Base-by-base conservation (phyloP, 2,797 vertebrate genomes). In the Malacoraja senta region DNA sequence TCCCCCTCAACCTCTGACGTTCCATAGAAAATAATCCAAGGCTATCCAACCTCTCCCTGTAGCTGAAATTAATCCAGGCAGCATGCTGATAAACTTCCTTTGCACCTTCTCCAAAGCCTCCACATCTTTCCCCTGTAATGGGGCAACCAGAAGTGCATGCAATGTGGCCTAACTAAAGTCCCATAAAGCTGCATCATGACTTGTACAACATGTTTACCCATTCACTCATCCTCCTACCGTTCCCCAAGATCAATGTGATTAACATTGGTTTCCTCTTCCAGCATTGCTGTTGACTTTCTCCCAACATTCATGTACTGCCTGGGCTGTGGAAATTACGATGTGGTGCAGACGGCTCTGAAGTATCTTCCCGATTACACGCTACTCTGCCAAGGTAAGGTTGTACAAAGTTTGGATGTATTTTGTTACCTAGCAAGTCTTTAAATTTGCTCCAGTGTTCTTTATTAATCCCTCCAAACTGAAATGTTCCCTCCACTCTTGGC, bases 221-320 rank as follows among this genome's bases (percentile, higher is more conserved):
- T n/a, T 15, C 83, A 84, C 21, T 4, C n/a, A 9, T n/a, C 76
- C n/a, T 8, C 21, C 17, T 68, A 68, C 74, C 1, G 26, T 29
- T 10, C 74, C 74, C 29, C n/a, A 78, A 68, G 65, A 53, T 19
- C 79, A 13, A 44, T 19, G 21, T 13, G 0, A 17, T 21, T 63
- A 63, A 63, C 29, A 65, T 93, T 94, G 93, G 93, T 26, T 93
- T 80, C 13, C n/a, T 76, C 8, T 68, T 94, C 71, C 94, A 99
- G 99, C 95, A 96, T 98, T 93, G 98, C 98, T 0, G 97, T 97
- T 0, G 98, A 99, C 94, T 99, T 99, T 95, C 96, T 99, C 93
- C 98, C 99, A 58, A 99, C 99, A 0, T 99, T 98, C 96, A 99
- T 99, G 99, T 98, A 98, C 96, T 99, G 99, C 93, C 96, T 99